Evolutionary conservation across 2,888 invertebrate genomes (phyloP).

Genomic region (Orchesellides sinensis): DNA sequence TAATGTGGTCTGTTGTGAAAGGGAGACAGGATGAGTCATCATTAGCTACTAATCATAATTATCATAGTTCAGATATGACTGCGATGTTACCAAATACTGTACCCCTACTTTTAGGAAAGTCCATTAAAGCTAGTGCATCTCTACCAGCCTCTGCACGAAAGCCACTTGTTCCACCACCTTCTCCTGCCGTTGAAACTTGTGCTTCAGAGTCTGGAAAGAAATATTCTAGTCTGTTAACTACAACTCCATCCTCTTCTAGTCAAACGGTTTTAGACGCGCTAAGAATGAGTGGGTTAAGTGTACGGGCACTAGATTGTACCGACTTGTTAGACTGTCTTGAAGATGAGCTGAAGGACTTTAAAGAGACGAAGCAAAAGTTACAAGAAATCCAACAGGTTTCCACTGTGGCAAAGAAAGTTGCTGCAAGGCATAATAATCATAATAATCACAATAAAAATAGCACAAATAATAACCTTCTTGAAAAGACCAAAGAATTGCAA

Average conservation of each 20-base stretch:
- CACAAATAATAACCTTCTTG: slow-evolving; percentile 55
- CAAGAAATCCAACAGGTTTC: slow-evolving; percentile 24
- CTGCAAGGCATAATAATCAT: not conserved
- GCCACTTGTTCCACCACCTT: slow-evolving; percentile 16
- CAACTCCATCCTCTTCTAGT: slow-evolving; percentile 21
- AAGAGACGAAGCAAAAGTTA: slow-evolving; percentile 39
- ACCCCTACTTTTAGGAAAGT: slow-evolving; percentile 56
- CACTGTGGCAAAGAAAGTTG: not conserved
- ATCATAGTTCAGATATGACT: slow-evolving; percentile 18
- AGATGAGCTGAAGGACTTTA: slow-evolving; percentile 63
- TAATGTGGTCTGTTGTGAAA: slow-evolving; percentile 70
- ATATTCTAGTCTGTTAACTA: slow-evolving; percentile 40
- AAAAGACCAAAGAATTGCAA: slow-evolving; percentile 72
- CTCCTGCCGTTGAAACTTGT: slow-evolving; percentile 11
- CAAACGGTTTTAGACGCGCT: slow-evolving; percentile 51
- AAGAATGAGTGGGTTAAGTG: slow-evolving; percentile 51
- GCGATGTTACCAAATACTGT: slow-evolving; percentile 57
- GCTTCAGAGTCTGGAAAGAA: slow-evolving; percentile 2
- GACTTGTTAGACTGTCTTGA: slow-evolving; percentile 57
- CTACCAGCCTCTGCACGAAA: slow-evolving; percentile 44
- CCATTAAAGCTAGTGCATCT: slow-evolving; percentile 22
- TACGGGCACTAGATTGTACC: slow-evolving; percentile 32
- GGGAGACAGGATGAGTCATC: slow-evolving; percentile 47
- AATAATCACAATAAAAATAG: slow-evolving; percentile 29
- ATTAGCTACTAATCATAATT: not conserved